Evolutionary conservation across 2,797 vertebrate genomes (phyloP).

Genomic region (Enteromius anoplus): DNA sequence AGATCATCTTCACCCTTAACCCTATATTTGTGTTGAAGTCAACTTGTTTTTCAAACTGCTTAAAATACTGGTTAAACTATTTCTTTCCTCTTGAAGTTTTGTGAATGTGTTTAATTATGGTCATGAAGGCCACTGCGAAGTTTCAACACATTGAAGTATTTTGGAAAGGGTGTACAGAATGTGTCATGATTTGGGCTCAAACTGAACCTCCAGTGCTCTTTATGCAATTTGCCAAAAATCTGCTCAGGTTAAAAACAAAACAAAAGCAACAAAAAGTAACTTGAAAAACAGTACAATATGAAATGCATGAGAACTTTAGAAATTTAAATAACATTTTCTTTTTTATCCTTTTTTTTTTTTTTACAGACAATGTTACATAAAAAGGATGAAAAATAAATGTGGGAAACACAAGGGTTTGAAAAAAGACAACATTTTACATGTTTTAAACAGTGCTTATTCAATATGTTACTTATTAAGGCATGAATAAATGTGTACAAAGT

Average conservation of each 20-base stretch:
- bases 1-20: not conserved
- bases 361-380: too few relatives aligned
- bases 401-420: too few relatives aligned
- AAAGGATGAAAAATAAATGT: too few relatives aligned
- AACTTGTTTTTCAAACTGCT: not conserved
- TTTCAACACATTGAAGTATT: not conserved
- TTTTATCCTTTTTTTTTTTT: too few relatives aligned
- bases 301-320: not conserved
- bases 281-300: too few relatives aligned
- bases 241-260: not conserved
- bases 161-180: not conserved
- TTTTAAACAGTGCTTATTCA: not conserved
- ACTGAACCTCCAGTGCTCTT: not conserved
- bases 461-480: not conserved
- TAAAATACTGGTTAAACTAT: not conserved
- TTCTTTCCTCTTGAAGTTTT: not conserved
- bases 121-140: not conserved
- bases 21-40: not conserved
- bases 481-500: not conserved
- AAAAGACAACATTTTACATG: not conserved
- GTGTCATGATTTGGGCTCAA: not conserved
- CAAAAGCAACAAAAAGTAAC: too few relatives aligned
- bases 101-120: not conserved
- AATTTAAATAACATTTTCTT: too few relatives aligned
- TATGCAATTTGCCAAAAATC: not conserved